phyloP scores from a whole-genome alignment of 2,888 invertebrate genomes.

The Acrobasis consociella region DNA sequence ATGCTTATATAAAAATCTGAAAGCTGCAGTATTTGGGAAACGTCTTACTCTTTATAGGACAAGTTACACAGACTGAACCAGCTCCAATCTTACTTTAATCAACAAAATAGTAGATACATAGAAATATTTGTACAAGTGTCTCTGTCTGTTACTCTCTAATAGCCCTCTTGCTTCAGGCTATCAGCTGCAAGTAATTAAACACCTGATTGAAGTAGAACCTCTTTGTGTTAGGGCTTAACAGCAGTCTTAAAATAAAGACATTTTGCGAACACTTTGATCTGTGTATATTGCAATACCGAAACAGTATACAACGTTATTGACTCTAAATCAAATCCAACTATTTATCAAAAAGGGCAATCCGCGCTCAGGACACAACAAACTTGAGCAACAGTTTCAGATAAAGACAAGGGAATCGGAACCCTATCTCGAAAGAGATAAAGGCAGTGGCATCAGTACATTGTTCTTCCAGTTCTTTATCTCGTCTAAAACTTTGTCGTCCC shows the following conservation, averaged over 20 bases:
- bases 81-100: no score
- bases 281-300: slow-evolving; percentile 3
- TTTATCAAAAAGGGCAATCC: slow-evolving; percentile 20
- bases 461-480: slow-evolving; percentile 25
- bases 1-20: no score
- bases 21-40: no score
- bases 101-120: no score
- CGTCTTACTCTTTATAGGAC: no score
- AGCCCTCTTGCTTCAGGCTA: neutral
- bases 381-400: slow-evolving; percentile 8
- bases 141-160: neutral
- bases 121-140: no score
- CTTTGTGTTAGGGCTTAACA: neutral
- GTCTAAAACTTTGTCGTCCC: slow-evolving; percentile 58
- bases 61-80: no score
- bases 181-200: slow-evolving; percentile 1
- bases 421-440: slow-evolving; percentile 22
- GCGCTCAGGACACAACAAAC: neutral
- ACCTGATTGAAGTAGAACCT: slow-evolving; percentile 1
- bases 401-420: slow-evolving; percentile 20
- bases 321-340: slow-evolving; percentile 19
- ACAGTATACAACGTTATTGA: slow-evolving; percentile 6
- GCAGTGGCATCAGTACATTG: slow-evolving; percentile 22
- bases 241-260: neutral
- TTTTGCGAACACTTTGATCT: neutral